Percentiles rank a stretch among this genome's conserved stretches.
Conservation (phyloP, 2,888 invertebrate genomes). For the Tenthredo distinguenda region DNA sequence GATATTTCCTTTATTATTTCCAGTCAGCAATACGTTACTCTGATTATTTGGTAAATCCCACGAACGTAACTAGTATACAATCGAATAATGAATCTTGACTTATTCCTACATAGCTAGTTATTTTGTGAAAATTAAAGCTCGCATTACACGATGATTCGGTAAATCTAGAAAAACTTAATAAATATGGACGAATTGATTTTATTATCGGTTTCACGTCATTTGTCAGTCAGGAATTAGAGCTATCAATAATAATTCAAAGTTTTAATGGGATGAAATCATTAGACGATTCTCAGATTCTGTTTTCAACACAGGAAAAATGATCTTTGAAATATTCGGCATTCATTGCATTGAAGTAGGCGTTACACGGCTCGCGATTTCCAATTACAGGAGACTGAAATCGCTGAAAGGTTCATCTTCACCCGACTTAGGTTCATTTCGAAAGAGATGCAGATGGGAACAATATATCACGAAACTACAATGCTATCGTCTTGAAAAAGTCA, state of each 20-base stretch:
- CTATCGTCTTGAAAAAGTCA: neutral
- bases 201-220: too few species aligned
- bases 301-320: neutral
- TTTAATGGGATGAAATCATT: too few species aligned
- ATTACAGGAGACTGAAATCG: neutral
- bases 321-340: neutral
- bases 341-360: neutral
- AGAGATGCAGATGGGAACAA: neutral
- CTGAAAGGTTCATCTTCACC: neutral
- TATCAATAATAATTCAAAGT: too few species aligned
- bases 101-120: neutral
- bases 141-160: neutral
- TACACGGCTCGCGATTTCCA: neutral
- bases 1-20: neutral
- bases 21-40: neutral
- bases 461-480: neutral
- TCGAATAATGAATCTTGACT: neutral
- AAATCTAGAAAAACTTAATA: too few species aligned
- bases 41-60: neutral
- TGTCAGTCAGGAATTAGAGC: too few species aligned
- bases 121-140: neutral
- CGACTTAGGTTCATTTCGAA: neutral
- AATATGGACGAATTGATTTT: too few species aligned
- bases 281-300: neutral
- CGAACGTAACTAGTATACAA: neutral